Evolutionary conservation across 2,797 vertebrate genomes (phyloP).

Genomic region (Clarias fuscus): DNA sequence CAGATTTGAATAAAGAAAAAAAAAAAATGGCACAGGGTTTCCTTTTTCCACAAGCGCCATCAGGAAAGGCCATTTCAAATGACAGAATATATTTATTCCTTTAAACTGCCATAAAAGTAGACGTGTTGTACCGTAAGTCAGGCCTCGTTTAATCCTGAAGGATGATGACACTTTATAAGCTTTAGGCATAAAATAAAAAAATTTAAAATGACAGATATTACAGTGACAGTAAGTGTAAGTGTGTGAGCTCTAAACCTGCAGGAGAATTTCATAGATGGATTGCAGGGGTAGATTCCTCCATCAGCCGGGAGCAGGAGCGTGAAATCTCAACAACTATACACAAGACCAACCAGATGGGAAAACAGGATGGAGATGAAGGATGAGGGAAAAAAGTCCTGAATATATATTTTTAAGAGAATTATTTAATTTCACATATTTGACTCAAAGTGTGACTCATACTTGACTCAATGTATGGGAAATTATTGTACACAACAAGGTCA

Average conservation of each 20-base stretch:
- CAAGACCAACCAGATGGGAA: neutral
- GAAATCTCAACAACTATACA: slow-evolving; percentile 24
- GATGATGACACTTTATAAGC: neutral
- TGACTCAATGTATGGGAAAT: neutral
- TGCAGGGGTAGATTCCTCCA: neutral
- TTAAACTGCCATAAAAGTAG: neutral
- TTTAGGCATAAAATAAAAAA: neutral
- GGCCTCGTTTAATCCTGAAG: neutral
- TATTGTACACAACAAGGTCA: neutral
- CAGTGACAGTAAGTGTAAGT: neutral
- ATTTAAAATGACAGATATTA: neutral
- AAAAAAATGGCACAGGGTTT: neutral
- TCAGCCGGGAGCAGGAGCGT: neutral
- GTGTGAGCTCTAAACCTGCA: neutral
- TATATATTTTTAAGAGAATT: neutral
- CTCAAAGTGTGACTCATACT: neutral
- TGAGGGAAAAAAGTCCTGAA: no score
- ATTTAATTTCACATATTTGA: neutral
- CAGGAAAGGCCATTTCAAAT: neutral
- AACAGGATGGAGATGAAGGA: neutral
- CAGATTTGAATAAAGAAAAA: neutral
- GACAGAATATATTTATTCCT: neutral
- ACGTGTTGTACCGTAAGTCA: neutral
- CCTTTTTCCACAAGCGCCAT: neutral
- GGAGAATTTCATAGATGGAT: neutral